A percentile compares a stretch with the other conserved stretches of the same genome.
Evolutionary conservation across 2,888 invertebrate species (phyloP).

Genomic region (Eupithecia inturbata): DNA sequence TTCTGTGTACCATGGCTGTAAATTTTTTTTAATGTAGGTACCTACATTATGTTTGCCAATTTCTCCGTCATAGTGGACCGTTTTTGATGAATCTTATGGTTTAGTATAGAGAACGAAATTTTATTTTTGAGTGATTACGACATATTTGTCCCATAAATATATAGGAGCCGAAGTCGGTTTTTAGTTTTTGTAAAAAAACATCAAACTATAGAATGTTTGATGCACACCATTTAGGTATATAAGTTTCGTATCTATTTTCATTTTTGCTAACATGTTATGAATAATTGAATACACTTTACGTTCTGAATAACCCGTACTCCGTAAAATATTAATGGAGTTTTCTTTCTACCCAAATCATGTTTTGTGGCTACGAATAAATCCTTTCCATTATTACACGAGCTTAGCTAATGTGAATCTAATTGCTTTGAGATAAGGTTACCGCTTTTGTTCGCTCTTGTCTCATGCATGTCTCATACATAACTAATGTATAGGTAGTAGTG

Average conservation of each 20-base stretch:
- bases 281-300: constrained; percentile 59
- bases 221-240: not conserved
- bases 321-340: constrained; percentile 54
- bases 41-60: no score
- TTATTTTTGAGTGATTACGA: no score
- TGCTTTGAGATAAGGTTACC: constrained; percentile 6
- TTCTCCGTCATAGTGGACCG: no score
- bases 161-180: no score
- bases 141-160: no score
- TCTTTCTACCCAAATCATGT: constrained; percentile 48
- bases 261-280: constrained; percentile 45
- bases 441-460: constrained; percentile 11
- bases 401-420: constrained; percentile 16
- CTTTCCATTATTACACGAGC: constrained; percentile 26
- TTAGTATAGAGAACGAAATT: no score
- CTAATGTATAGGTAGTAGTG: no score
- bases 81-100: no score
- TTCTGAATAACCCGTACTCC: constrained; percentile 47
- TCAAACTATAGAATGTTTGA: not conserved
- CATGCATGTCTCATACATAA: not conserved
- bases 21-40: no score
- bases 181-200: no score
- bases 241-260: constrained; percentile 11
- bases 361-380: constrained; percentile 48
- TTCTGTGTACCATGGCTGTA: no score